Percentiles rank a stretch among this genome's conserved stretches.
Conservation (phyloP, 1,140 invertebrate species). For the Medauroidea extradentata region DNA sequence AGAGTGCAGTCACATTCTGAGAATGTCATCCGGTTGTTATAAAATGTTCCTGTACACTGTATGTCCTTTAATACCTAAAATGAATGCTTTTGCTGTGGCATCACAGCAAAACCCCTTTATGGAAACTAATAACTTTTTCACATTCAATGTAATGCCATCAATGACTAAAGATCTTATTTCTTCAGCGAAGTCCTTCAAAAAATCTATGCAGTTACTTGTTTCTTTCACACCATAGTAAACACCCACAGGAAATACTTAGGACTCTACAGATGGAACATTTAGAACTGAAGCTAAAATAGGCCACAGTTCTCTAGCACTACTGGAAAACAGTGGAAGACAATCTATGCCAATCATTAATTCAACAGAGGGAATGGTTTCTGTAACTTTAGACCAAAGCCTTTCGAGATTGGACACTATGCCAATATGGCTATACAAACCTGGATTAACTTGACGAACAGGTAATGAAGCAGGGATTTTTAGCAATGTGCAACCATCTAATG, state of each 20-base stretch:
- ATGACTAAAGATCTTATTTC: conserved; percentile 14
- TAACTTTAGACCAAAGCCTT: background rate
- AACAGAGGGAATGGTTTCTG: background rate
- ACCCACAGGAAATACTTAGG: conserved; percentile 12
- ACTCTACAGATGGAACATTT: background rate
- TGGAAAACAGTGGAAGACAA: background rate
- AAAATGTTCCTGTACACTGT: conserved; percentile 6
- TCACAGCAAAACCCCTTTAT: conserved; percentile 12
- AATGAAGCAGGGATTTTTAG: background rate
- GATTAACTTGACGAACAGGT: background rate
- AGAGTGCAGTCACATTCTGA: conserved; percentile 7
- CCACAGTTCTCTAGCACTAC: background rate
- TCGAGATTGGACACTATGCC: background rate
- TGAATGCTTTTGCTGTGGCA: conserved; percentile 14
- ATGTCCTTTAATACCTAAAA: conserved; percentile 13
- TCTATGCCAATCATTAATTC: conserved; percentile 2
- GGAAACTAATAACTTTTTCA: background rate
- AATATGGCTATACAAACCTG: conserved; percentile 1
- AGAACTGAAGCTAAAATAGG: conserved; percentile 5
- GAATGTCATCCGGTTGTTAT: background rate
- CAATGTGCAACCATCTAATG: background rate
- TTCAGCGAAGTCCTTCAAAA: conserved; percentile 21
- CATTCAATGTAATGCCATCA: conserved; percentile 9
- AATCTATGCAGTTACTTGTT: conserved; percentile 14
- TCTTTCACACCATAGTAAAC: conserved; percentile 20